Conservation (phyloP, 2,113 vertebrate species). For the Cyanoliseus patagonus region DNA sequence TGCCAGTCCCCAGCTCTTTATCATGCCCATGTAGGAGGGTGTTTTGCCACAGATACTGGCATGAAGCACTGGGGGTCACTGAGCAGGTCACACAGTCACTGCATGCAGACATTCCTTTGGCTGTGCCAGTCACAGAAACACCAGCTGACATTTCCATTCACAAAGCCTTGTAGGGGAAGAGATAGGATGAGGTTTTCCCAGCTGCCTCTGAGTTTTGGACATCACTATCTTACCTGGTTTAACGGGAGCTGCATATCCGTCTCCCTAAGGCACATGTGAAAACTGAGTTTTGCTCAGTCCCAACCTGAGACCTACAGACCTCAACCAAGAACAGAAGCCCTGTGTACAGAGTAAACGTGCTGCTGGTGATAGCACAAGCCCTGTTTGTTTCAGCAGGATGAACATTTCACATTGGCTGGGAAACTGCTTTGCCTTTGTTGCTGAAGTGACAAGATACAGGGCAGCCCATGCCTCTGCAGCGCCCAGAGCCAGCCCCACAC, state of each 20-base stretch:
- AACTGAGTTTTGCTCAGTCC: background rate
- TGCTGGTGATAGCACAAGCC: background rate
- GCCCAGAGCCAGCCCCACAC: background rate
- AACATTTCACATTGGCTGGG: background rate
- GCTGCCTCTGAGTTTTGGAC: background rate
- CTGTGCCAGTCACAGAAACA: background rate
- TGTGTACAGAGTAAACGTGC: background rate
- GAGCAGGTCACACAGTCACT: background rate
- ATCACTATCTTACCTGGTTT: background rate
- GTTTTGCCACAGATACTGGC: background rate
- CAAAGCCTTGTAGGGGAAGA: background rate
- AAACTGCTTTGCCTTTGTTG: background rate
- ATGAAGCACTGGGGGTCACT: background rate
- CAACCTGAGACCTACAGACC: background rate
- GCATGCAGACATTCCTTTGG: background rate
- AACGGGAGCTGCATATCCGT: background rate
- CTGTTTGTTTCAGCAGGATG: background rate
- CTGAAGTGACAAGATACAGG: background rate
- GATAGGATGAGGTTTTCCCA: background rate
- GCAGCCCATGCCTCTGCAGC: background rate
- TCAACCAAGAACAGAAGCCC: background rate
- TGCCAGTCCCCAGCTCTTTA: background rate
- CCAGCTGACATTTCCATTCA: background rate
- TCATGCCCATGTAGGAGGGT: fast-evolving
- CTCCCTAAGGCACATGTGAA: background rate